A percentile compares a stretch with the other conserved stretches of the same genome.
Evolutionary conservation across 2,113 vertebrate species (phyloP).

Genomic region (Hassar affinis): DNA sequence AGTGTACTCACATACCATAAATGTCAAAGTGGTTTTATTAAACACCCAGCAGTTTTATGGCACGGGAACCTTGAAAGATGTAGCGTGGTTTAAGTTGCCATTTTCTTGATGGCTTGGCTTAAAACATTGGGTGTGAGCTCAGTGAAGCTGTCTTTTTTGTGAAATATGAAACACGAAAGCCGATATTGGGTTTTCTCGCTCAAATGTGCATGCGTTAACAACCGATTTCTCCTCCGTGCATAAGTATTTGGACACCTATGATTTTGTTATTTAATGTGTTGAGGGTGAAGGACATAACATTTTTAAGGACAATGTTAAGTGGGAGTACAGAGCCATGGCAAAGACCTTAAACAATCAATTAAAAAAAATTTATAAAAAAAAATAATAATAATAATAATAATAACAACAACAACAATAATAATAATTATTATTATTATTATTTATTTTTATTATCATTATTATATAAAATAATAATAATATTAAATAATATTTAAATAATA

Average conservation of each 20-base stretch:
- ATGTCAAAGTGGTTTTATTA: neutral
- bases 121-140: neutral
- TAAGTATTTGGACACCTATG: neutral
- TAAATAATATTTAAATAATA: too few relatives aligned
- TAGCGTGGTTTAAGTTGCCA: neutral
- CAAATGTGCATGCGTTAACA: slow-evolving; percentile 12
- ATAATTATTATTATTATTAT: too few relatives aligned
- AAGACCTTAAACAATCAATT: neutral
- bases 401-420: too few relatives aligned
- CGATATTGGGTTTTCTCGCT: neutral
- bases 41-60: neutral
- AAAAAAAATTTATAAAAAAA: too few relatives aligned
- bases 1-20: neutral
- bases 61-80: slow-evolving; percentile 17
- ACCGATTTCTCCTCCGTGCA: neutral
- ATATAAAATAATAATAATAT: too few relatives aligned
- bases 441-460: too few relatives aligned
- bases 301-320: neutral
- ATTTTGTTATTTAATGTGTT: neutral
- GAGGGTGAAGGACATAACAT: neutral
- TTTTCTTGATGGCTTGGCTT: neutral
- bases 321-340: neutral
- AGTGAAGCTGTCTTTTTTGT: neutral
- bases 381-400: too few relatives aligned
- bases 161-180: neutral